Conservation (phyloP, 2,113 vertebrate species). For the Formicarius rufipectus region DNA sequence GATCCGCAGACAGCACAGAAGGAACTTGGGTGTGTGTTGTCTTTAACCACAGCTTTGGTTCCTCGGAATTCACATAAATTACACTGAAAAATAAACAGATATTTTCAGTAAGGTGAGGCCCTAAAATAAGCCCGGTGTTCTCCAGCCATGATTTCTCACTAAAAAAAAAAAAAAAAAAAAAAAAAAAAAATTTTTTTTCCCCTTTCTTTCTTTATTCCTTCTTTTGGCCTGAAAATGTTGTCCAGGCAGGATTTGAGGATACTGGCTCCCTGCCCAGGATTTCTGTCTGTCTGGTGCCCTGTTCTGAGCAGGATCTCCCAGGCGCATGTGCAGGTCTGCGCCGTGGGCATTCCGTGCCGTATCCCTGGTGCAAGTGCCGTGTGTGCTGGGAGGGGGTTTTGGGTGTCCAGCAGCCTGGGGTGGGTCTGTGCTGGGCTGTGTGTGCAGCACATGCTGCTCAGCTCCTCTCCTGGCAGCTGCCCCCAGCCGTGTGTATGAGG, state of each 20-base stretch:
- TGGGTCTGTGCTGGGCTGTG: fast-evolving
- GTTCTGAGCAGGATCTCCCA: constrained; percentile 29
- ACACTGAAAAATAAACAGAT: not conserved
- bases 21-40: not conserved
- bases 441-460: not conserved
- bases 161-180: not conserved
- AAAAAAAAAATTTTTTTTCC: too few relatives aligned
- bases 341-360: fast-evolving
- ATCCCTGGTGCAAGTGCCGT: fast-evolving
- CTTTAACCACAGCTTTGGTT: not conserved
- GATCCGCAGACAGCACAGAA: not conserved
- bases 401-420: fast-evolving
- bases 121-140: not conserved
- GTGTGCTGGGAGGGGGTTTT: fast-evolving
- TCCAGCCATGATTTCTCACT: not conserved
- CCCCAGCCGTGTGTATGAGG: not conserved
- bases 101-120: not conserved
- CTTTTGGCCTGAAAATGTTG: not conserved
- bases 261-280: not conserved
- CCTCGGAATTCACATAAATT: not conserved
- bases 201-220: fast-evolving
- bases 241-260: not conserved
- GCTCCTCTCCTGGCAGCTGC: not conserved
- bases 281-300: constrained; percentile 30
- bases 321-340: not conserved